A percentile compares a stretch with the other conserved stretches of the same genome.
Evolutionary conservation across 2,113 vertebrate species (phyloP).

Genomic region (Colinus virginianus): DNA sequence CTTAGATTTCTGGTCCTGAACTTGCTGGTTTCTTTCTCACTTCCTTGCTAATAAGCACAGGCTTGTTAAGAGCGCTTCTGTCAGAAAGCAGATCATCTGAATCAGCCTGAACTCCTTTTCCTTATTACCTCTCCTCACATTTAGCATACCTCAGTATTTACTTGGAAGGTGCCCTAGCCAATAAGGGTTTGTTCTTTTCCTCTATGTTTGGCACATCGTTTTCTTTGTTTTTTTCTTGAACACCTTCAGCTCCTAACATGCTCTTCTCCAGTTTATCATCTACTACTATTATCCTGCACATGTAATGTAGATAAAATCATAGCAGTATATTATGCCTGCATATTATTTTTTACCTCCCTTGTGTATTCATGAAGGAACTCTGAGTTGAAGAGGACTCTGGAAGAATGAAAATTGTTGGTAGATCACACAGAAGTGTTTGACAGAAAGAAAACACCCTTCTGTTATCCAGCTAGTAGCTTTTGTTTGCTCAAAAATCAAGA

Average conservation of each 20-base stretch:
- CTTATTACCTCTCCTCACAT: neutral
- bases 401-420: neutral
- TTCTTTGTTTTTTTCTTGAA: neutral
- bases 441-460: neutral
- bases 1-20: neutral
- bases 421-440: neutral
- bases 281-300: neutral
- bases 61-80: neutral
- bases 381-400: neutral
- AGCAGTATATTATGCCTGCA: neutral
- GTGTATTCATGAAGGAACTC: neutral
- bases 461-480: neutral
- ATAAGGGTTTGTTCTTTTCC: fast-evolving
- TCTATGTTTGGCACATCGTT: neutral
- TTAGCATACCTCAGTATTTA: neutral
- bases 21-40: neutral
- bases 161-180: neutral
- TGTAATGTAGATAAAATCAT: neutral
- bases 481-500: neutral
- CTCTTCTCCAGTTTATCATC: neutral
- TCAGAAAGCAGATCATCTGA: neutral
- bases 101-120: neutral
- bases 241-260: neutral
- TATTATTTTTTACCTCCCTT: neutral
- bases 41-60: neutral